Evolutionary conservation across 2,797 vertebrate genomes (phyloP).

Genomic region (Calcarius lapponicus): DNA sequence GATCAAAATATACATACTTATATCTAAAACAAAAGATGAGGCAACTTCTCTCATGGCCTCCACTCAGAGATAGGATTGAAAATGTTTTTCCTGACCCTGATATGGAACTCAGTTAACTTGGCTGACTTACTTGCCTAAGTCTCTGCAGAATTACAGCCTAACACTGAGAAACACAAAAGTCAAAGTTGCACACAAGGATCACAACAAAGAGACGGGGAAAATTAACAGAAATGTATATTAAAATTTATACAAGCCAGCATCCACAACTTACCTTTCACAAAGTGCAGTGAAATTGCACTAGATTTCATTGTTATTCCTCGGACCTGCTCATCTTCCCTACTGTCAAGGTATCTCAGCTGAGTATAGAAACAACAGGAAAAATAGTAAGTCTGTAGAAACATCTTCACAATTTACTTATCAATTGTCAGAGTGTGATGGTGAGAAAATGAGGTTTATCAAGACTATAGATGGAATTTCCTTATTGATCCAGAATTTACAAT

Average conservation of each 20-base stretch:
- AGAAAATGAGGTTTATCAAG: neutral
- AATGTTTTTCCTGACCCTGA: neutral
- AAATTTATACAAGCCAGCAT: neutral
- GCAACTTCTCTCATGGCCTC: neutral
- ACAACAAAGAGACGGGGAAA: fast-evolving
- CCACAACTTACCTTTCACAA: constrained; percentile 73
- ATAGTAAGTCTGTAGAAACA: neutral
- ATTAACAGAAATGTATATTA: neutral
- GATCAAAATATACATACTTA: neutral
- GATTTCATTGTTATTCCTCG: constrained; percentile 99
- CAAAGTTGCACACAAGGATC: neutral
- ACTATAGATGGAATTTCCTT: neutral
- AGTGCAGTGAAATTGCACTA: constrained; percentile 92
- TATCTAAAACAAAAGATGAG: neutral
- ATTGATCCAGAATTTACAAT: neutral
- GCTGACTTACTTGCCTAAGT: neutral
- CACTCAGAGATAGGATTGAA: fast-evolving
- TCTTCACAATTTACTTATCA: neutral
- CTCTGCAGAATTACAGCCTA: neutral
- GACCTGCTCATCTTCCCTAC: constrained; percentile 94
- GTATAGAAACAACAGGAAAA: neutral
- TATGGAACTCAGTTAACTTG: neutral
- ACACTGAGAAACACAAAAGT: neutral
- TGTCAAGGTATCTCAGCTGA: constrained; percentile 94
- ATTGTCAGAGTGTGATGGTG: fast-evolving